A percentile compares a stretch with the other conserved stretches of the same genome.
Conservation (phyloP, 1,140 invertebrate species). For the Zaprionus vittiger region DNA sequence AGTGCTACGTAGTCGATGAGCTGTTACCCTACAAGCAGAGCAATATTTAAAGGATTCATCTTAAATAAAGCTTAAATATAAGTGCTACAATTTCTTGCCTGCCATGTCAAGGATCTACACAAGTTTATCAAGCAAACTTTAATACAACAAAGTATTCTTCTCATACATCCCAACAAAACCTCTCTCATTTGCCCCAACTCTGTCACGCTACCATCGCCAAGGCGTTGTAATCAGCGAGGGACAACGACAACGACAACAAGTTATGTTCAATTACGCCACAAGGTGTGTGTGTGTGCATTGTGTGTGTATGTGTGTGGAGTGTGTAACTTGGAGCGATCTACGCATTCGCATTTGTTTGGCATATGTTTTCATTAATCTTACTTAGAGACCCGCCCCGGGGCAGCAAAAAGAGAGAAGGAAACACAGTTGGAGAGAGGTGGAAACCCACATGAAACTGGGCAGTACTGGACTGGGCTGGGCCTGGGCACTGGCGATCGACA, state of each 20-base stretch:
- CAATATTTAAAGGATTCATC: neutral
- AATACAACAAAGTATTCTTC: neutral
- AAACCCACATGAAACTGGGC: conserved; percentile 9
- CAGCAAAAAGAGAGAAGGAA: conserved; percentile 17
- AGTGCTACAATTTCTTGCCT: fast-evolving
- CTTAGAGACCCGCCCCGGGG: conserved; percentile 31
- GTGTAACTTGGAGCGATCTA: conserved; percentile 58
- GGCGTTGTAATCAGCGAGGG: conserved; percentile 43
- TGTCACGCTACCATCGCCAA: conserved; percentile 30
- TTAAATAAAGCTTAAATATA: neutral
- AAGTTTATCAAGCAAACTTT: neutral
- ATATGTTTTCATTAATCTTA: conserved; percentile 80
- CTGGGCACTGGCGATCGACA: conserved; percentile 43
- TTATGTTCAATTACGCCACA: conserved; percentile 58
- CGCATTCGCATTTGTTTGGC: conserved; percentile 77
- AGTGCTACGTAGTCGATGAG: neutral
- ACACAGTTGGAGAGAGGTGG: conserved; percentile 24
- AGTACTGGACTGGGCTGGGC: conserved; percentile 4
- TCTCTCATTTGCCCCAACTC: neutral
- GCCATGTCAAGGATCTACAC: neutral
- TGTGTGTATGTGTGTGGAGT: conserved; percentile 16
- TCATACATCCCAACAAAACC: neutral
- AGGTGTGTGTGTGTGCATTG: neutral
- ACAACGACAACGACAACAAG: conserved; percentile 51
- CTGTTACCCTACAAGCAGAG: neutral